Conservation (phyloP, 1,140 invertebrate genomes). For the Phymastichus coffea region DNA sequence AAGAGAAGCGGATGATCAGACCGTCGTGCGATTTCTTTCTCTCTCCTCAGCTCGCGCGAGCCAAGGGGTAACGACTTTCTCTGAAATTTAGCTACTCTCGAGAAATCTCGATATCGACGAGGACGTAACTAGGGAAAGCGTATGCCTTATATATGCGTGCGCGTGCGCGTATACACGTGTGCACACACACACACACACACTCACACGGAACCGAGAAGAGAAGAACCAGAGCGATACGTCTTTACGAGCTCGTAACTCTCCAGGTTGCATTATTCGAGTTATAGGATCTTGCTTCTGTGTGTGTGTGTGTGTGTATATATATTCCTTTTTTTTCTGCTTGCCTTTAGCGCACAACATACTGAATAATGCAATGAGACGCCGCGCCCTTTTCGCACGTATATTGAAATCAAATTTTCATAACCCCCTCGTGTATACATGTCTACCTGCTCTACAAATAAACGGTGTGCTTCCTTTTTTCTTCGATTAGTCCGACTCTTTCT, state of each 20-base stretch:
- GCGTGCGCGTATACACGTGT: too few relatives aligned
- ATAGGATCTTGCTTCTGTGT: background rate
- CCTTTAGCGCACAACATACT: background rate
- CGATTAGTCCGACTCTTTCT: background rate
- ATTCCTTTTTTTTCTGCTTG: background rate
- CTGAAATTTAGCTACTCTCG: constrained; percentile 41
- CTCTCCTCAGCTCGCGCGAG: background rate
- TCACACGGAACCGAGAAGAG: background rate
- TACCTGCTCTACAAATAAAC: too few relatives aligned
- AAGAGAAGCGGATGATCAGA: constrained; percentile 13
- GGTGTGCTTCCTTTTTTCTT: background rate
- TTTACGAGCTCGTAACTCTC: constrained; percentile 24
- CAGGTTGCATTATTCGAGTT: constrained; percentile 4
- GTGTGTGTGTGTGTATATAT: too few relatives aligned
- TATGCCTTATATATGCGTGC: constrained; percentile 9
- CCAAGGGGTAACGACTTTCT: constrained; percentile 28
- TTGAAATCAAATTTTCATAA: constrained; percentile 25
- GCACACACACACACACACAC: too few relatives aligned
- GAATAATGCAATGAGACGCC: constrained; percentile 13
- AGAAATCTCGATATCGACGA: background rate
- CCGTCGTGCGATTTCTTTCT: constrained; percentile 8
- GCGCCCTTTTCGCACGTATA: background rate
- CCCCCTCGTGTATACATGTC: too few relatives aligned
- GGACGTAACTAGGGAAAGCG: background rate
- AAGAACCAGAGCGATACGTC: too few relatives aligned